Percentiles rank a stretch among this genome's conserved stretches.
phyloP scores from a whole-genome alignment of 2,797 vertebrate genomes.

The Falco concolor region DNA sequence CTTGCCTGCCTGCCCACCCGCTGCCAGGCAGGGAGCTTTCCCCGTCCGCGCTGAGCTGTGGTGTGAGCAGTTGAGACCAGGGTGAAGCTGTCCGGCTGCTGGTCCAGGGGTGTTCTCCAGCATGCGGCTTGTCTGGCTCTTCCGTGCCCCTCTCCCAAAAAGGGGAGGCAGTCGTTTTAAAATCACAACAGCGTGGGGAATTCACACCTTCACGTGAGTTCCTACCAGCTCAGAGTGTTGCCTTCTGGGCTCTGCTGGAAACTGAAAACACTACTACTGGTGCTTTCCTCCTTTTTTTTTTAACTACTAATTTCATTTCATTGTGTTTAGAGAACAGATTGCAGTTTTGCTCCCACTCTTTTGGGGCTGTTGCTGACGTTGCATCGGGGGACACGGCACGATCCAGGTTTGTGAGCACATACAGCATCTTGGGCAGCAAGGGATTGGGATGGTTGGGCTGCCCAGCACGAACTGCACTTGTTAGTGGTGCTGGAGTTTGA shows the following conservation, averaged over 20 bases:
- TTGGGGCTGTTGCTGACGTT: background rate
- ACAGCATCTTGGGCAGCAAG: background rate
- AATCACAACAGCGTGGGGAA: rapidly evolving
- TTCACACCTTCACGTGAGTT: rapidly evolving
- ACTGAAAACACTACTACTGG: background rate
- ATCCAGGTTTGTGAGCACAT: rapidly evolving
- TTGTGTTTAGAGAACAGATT: background rate
- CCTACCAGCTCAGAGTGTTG: background rate
- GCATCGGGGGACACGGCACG: rapidly evolving
- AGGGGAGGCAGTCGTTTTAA: background rate
- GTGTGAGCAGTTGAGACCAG: rapidly evolving
- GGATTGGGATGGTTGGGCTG: background rate
- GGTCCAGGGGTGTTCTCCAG: background rate
- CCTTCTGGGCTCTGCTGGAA: background rate
- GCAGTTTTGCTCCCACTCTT: background rate
- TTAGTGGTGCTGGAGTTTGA: background rate
- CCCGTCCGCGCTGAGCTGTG: background rate
- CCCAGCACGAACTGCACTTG: rapidly evolving
- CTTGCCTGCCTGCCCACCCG: background rate
- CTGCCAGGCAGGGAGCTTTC: background rate
- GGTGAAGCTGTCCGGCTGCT: background rate
- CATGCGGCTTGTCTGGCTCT: rapidly evolving
- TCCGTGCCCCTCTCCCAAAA: rapidly evolving
- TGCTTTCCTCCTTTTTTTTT: background rate
- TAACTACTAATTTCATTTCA: background rate